These are phyloP conservation scores for Typhlichthys subterraneus DNA, from an alignment of 2,797 vertebrate species.

Conservation along the genomic window DNA sequence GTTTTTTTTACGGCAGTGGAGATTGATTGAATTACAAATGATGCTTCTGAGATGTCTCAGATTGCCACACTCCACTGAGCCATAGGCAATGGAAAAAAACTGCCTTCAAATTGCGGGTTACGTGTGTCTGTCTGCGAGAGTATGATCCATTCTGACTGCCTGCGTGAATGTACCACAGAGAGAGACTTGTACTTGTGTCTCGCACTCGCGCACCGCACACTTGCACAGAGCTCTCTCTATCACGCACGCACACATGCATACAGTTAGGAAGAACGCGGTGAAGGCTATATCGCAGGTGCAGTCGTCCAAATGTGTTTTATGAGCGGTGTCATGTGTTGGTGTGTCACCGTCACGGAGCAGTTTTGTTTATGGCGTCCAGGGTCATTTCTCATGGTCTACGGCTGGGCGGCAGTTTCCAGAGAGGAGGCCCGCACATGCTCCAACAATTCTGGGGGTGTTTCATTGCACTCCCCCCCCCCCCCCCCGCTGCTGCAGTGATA, in stretches of 20 bases:
- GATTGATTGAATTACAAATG: constrained; percentile 71
- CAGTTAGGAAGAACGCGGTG: background rate
- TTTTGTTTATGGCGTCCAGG: constrained; percentile 2
- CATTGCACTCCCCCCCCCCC: constrained; percentile 54
- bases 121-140: constrained; percentile 56
- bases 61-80: constrained; percentile 63
- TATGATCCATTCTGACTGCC: constrained; percentile 39
- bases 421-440: constrained; percentile 78
- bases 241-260: background rate
- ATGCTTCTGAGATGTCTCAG: constrained; percentile 49
- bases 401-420: constrained; percentile 62
- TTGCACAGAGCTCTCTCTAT: background rate
- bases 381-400: constrained; percentile 61
- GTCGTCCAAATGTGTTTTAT: constrained; percentile 43
- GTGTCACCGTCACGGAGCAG: constrained; percentile 58
- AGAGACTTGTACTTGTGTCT: constrained; percentile 4
- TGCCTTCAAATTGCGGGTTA: constrained; percentile 74
- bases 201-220: background rate
- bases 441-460: constrained; percentile 73
- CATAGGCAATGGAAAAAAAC: constrained; percentile 63
- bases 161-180: constrained; percentile 26
- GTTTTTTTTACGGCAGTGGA: constrained; percentile 29
- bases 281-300: constrained; percentile 57
- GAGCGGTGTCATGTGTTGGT: constrained; percentile 64
- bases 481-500: constrained; percentile 39